Percentiles rank a stretch among this genome's conserved stretches.
Evolutionary conservation across 1,140 invertebrate species (phyloP).

Genomic region (Drosophila varians): DNA sequence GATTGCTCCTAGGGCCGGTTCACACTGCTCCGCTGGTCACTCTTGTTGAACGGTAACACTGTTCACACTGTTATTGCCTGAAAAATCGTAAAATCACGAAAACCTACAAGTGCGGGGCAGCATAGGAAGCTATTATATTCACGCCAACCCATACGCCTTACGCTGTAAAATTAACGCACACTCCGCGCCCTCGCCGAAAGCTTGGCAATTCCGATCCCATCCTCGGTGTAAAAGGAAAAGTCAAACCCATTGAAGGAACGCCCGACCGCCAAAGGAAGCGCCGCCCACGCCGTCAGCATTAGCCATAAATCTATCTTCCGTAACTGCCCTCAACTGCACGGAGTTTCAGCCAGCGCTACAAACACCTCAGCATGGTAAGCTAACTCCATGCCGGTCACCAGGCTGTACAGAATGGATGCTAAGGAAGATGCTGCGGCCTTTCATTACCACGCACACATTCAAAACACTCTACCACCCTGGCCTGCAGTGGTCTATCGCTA

Average conservation of each 20-base stretch:
- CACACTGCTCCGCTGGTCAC: too few relatives aligned
- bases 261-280: conserved; percentile 69
- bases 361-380: conserved; percentile 61
- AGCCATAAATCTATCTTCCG: background rate
- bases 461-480: background rate
- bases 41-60: conserved; percentile 21
- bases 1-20: background rate
- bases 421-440: background rate
- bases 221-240: conserved; percentile 29
- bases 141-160: background rate
- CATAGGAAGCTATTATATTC: conserved; percentile 53
- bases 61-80: conserved; percentile 6
- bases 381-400: conserved; percentile 11
- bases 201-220: background rate
- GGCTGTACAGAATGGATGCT: background rate
- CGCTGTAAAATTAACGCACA: conserved; percentile 1
- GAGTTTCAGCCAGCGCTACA: conserved; percentile 44
- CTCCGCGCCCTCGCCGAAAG: conserved; percentile 1
- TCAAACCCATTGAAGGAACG: conserved; percentile 50
- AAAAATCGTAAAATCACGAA: conserved; percentile 73
- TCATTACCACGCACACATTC: background rate
- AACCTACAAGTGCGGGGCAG: conserved; percentile 66
- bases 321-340: background rate
- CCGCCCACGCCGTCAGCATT: conserved; percentile 41
- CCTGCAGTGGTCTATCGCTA: background rate